Percentiles rank a stretch among this genome's conserved stretches.
phyloP scores from a whole-genome alignment of 2,113 vertebrate species.

The Cromileptes altivelis region DNA sequence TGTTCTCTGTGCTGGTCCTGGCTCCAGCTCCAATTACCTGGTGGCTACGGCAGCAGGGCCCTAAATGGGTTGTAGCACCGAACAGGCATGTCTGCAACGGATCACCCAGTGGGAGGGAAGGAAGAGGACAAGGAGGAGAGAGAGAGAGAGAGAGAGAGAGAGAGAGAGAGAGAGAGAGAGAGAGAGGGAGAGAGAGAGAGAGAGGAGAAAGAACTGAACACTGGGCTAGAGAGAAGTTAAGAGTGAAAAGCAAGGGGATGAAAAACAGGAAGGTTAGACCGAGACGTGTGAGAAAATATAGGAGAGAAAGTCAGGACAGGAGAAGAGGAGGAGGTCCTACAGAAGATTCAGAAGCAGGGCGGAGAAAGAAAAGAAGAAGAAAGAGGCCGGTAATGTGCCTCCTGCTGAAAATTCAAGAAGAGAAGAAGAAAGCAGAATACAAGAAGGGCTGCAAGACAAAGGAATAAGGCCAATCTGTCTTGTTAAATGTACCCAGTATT shows the following conservation, averaged over 20 bases:
- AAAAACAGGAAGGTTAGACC: slow-evolving; percentile 13
- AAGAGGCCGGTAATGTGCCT: neutral
- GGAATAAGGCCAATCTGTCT: neutral
- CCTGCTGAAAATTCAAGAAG: neutral
- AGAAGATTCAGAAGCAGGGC: neutral
- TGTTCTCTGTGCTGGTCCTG: slow-evolving; percentile 86
- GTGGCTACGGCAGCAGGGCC: slow-evolving; percentile 78
- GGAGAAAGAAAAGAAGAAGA: neutral
- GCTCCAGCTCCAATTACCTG: slow-evolving; percentile 89
- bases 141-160: neutral
- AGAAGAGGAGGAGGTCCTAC: neutral
- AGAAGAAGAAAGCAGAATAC: neutral
- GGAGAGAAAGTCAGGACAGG: neutral
- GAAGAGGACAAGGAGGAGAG: slow-evolving; percentile 27
- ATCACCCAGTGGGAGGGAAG: slow-evolving; percentile 70
- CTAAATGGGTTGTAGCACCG: slow-evolving; percentile 90
- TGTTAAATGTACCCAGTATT: neutral
- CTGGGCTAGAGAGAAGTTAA: slow-evolving; percentile 1
- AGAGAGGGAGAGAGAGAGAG: neutral
- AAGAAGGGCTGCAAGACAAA: neutral
- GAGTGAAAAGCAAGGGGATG: slow-evolving; percentile 19
- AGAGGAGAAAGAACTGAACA: slow-evolving; percentile 13
- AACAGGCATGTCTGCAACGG: slow-evolving; percentile 88
- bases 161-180: neutral
- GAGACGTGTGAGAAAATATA: neutral